These are phyloP conservation scores for Arctia plantaginis DNA, from an alignment of 2,888 invertebrate genomes.

Conservation along the genomic window DNA sequence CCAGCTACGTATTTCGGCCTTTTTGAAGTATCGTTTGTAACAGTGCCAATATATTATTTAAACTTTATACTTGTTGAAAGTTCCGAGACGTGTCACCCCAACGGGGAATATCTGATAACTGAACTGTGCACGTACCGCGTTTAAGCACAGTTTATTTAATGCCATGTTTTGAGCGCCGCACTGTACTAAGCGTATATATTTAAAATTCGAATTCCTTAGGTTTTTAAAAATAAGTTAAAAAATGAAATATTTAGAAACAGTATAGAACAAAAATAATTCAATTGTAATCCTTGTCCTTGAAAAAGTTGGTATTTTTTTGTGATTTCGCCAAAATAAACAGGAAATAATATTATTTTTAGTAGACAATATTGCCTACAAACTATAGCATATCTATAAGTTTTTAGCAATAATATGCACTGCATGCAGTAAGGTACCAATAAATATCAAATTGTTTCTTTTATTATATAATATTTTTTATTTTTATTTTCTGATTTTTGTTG, in stretches of 20 bases:
- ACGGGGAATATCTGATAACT: too few relatives aligned
- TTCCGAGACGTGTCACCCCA: too few relatives aligned
- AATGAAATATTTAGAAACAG: not conserved
- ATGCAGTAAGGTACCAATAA: constrained; percentile 52
- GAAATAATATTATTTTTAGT: not conserved
- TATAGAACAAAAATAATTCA: not conserved
- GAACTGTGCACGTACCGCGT: too few relatives aligned
- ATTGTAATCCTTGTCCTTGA: not conserved
- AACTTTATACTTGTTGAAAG: too few relatives aligned
- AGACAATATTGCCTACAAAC: not conserved
- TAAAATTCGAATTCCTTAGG: too few relatives aligned
- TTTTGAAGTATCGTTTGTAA: too few relatives aligned
- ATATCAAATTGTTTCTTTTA: constrained; percentile 30
- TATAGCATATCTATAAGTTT: not conserved
- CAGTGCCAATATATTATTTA: too few relatives aligned
- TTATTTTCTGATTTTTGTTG: constrained; percentile 65
- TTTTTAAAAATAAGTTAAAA: not conserved
- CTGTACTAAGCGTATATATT: too few relatives aligned
- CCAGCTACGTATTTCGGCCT: too few relatives aligned
- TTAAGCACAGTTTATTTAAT: too few relatives aligned
- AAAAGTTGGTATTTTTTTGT: not conserved
- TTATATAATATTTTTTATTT: constrained; percentile 53
- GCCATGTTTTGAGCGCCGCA: too few relatives aligned
- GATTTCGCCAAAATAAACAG: constrained; percentile 8
- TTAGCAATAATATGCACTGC: constrained; percentile 16